Percentiles rank a stretch among this genome's conserved stretches.
Conservation (phyloP, 2,797 vertebrate species). For the Lutjanus campechanus region DNA sequence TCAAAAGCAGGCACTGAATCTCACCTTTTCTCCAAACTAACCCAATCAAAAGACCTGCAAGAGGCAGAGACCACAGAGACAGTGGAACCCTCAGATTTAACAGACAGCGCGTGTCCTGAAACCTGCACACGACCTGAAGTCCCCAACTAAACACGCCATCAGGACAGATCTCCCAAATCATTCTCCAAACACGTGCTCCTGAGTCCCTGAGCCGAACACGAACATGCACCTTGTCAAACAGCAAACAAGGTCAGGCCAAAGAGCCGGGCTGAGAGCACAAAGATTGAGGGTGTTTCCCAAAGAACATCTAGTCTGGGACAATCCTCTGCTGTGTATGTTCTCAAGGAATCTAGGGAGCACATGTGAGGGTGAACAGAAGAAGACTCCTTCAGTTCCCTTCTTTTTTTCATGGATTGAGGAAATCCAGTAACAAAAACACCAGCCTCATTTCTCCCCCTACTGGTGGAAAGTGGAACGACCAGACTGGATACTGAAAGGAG, state of each 20-base stretch:
- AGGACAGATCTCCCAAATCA: conserved; percentile 30
- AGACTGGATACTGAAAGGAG: conserved; percentile 72
- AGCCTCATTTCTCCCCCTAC: conserved; percentile 88
- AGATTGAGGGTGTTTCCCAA: conserved; percentile 37
- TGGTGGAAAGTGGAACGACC: conserved; percentile 86
- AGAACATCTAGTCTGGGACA: conserved; percentile 58
- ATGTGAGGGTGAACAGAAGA: conserved; percentile 42
- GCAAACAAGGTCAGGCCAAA: conserved; percentile 43
- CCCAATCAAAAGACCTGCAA: conserved; percentile 24
- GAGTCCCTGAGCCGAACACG: conserved; percentile 31
- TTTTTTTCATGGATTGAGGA: conserved; percentile 48
- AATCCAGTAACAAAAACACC: conserved; percentile 52
- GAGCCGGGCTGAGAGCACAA: conserved; percentile 27
- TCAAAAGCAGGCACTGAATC: conserved; percentile 3
- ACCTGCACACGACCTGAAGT: background rate
- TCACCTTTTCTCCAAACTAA: background rate
- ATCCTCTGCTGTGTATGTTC: conserved; percentile 39
- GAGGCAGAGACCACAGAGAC: conserved; percentile 17
- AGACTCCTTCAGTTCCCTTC: conserved; percentile 35
- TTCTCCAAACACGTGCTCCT: conserved; percentile 9
- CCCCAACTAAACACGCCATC: conserved; percentile 30
- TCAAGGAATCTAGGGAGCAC: conserved; percentile 40
- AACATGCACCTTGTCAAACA: conserved; percentile 50
- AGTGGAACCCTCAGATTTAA: conserved; percentile 11
- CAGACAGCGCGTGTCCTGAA: conserved; percentile 18